Evolutionary conservation across 2,113 vertebrate species (phyloP).

Genomic region (Thunnus maccoyii): DNA sequence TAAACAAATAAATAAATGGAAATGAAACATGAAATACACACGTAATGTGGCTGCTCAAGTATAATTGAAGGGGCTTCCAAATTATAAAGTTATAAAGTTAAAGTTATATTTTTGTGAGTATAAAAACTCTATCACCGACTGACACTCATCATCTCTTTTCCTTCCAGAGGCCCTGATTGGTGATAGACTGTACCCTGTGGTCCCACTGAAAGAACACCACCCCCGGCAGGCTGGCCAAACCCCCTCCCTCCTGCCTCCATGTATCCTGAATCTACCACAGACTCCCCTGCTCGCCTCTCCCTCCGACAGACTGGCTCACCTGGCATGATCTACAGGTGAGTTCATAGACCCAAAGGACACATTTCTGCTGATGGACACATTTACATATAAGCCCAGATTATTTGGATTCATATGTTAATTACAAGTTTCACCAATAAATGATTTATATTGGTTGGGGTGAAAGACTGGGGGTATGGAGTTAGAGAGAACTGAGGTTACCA

Average conservation of each 20-base stretch:
- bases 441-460: too few species aligned
- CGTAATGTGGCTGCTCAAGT: background rate
- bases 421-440: background rate
- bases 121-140: background rate
- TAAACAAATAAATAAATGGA: background rate
- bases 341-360: background rate
- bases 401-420: background rate
- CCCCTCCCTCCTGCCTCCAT: conserved; percentile 88
- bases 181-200: conserved; percentile 62
- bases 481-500: too few species aligned
- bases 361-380: background rate
- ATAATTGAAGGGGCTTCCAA: too few species aligned
- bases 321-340: conserved; percentile 99
- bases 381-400: background rate
- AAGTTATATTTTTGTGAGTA: background rate
- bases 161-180: conserved; percentile 67
- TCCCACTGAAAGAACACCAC: conserved; percentile 69
- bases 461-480: too few species aligned
- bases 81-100: too few species aligned
- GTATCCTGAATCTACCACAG: conserved; percentile 99
- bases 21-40: too few species aligned
- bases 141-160: background rate
- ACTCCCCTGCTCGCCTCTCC: conserved; percentile 97
- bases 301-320: conserved; percentile 97
- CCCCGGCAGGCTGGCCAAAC: conserved; percentile 79